Evolutionary conservation across 2,113 vertebrate genomes (phyloP).

Genomic region (Gasterosteus aculeatus): DNA sequence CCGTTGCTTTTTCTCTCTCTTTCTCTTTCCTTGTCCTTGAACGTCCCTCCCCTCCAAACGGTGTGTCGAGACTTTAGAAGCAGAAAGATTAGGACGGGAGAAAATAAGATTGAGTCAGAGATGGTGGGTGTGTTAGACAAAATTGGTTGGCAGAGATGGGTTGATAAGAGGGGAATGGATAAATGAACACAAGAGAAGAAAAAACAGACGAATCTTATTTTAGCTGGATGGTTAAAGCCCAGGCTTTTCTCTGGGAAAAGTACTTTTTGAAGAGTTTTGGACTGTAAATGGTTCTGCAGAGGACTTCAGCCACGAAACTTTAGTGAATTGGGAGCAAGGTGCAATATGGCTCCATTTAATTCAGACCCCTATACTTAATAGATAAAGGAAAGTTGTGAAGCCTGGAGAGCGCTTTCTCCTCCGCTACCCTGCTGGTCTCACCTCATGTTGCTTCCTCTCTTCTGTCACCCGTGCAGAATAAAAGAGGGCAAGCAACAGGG

Average conservation of each 20-base stretch:
- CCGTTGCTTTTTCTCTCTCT: neutral
- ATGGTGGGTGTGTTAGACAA: slow-evolving; percentile 58
- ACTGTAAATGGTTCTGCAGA: slow-evolving; percentile 34
- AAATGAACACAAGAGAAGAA: slow-evolving; percentile 48
- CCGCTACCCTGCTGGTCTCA: slow-evolving; percentile 34
- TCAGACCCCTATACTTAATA: slow-evolving; percentile 57
- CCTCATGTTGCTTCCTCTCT: slow-evolving; percentile 32
- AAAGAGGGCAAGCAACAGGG: slow-evolving; percentile 35
- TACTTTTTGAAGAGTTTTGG: slow-evolving; percentile 32
- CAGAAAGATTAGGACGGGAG: slow-evolving; percentile 27
- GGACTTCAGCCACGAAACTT: slow-evolving; percentile 47
- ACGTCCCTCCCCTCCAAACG: slow-evolving; percentile 34
- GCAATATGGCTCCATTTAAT: slow-evolving; percentile 54
- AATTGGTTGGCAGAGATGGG: slow-evolving; percentile 59
- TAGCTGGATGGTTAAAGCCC: slow-evolving; percentile 21
- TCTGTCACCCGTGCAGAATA: slow-evolving; percentile 51
- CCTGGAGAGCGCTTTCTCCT: slow-evolving; percentile 41
- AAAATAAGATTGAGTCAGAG: slow-evolving; percentile 55
- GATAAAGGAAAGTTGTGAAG: slow-evolving; percentile 59
- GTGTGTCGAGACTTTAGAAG: slow-evolving; percentile 25
- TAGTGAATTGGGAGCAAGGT: slow-evolving; percentile 50
- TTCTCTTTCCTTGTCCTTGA: slow-evolving; percentile 2
- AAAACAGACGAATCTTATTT: slow-evolving; percentile 19
- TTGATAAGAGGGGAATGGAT: slow-evolving; percentile 52
- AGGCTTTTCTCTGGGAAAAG: slow-evolving; percentile 33